Percentiles rank a stretch among this genome's conserved stretches.
Conservation (phyloP, 2,888 invertebrate genomes). For the Trissolcus brochymenae region DNA sequence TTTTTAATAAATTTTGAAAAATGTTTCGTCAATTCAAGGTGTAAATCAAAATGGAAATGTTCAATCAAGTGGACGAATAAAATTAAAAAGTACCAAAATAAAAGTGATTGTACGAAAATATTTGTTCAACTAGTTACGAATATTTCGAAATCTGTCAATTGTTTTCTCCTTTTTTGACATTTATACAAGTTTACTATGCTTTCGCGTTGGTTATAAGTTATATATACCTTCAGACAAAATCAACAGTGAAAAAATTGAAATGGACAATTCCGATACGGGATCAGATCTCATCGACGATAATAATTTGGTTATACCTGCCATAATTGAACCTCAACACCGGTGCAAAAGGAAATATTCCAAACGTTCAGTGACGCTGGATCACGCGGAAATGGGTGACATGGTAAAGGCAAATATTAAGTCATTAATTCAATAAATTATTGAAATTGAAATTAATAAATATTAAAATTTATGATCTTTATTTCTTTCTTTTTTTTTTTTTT, state of each 20-base stretch:
- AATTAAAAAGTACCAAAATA: no score
- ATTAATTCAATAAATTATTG: neutral
- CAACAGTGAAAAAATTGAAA: neutral
- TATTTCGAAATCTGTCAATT: no score
- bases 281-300: neutral
- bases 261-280: neutral
- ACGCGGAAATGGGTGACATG: constrained; percentile 10
- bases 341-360: constrained; percentile 13
- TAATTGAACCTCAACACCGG: constrained; percentile 36
- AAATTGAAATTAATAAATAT: neutral
- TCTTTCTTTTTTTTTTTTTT: no score
- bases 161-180: neutral
- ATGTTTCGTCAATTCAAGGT: neutral
- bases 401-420: neutral
- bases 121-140: no score
- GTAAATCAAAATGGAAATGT: neutral
- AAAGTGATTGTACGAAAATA: no score
- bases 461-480: no score
- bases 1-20: neutral
- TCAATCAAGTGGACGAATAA: no score
- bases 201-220: neutral
- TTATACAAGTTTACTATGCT: neutral
- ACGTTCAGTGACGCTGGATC: neutral
- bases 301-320: constrained; percentile 13
- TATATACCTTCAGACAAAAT: constrained; percentile 3